Percentiles rank a stretch among this genome's conserved stretches.
These are phyloP conservation scores for Bubalus kerabau DNA, from an alignment of 2,113 vertebrate species.

Conservation along the genomic window DNA sequence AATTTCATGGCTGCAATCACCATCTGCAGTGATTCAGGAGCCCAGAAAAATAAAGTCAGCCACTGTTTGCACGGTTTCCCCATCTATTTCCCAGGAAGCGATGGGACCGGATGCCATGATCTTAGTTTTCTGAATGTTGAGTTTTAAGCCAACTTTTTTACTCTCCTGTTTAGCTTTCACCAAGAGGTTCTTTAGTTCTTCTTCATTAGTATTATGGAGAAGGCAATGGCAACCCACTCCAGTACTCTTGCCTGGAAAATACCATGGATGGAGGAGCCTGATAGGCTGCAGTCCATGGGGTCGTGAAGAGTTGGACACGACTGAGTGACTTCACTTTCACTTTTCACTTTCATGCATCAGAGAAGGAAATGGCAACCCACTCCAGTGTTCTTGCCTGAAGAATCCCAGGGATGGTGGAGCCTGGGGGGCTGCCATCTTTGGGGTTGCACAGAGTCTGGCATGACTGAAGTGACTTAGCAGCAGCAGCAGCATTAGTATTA, in stretches of 20 bases:
- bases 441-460: rapidly evolving
- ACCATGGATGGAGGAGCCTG: rapidly evolving
- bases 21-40: neutral
- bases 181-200: neutral
- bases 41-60: neutral
- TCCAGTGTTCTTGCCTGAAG: neutral
- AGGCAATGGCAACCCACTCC: neutral
- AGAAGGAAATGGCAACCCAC: neutral
- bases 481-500: neutral
- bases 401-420: rapidly evolving
- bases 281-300: neutral
- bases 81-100: neutral
- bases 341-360: neutral
- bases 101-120: neutral
- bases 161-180: neutral
- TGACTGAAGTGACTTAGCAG: neutral
- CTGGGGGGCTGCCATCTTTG: neutral
- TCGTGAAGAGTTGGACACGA: rapidly evolving
- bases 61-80: neutral
- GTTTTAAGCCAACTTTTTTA: neutral
- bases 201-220: neutral
- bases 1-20: neutral
- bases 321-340: neutral
- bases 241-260: neutral
- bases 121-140: neutral